Conservation (phyloP, 2,113 vertebrate species). For the Gallinago paraguaiae region DNA sequence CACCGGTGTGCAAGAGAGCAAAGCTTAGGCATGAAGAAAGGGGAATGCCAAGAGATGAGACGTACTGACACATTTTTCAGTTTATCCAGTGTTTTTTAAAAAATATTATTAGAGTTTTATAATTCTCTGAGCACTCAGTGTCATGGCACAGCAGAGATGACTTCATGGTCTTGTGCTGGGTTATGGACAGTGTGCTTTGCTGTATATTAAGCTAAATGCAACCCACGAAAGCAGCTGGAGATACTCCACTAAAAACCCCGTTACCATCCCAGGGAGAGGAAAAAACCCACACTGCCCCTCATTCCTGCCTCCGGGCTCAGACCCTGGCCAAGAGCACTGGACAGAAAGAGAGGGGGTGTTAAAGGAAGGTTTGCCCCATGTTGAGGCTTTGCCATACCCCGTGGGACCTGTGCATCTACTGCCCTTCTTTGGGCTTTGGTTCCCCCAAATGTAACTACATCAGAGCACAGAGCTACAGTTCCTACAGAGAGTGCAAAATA, state of each 20-base stretch:
- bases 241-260: background rate
- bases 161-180: background rate
- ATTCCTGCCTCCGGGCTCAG: background rate
- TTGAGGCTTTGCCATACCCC: background rate
- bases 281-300: background rate
- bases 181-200: background rate
- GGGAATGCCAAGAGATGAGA: background rate
- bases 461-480: background rate
- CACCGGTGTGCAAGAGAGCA: background rate
- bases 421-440: background rate
- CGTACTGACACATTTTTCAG: background rate
- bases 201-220: background rate
- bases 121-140: background rate
- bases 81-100: background rate
- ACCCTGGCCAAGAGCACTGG: background rate
- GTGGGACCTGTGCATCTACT: background rate
- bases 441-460: rapidly evolving
- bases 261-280: background rate
- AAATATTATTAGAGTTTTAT: background rate
- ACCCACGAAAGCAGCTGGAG: background rate
- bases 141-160: background rate
- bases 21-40: background rate
- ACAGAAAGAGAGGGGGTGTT: background rate
- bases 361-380: background rate
- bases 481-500: background rate